Conservation (phyloP, 2,797 vertebrate genomes). For the Eidolon dupreanum region DNA sequence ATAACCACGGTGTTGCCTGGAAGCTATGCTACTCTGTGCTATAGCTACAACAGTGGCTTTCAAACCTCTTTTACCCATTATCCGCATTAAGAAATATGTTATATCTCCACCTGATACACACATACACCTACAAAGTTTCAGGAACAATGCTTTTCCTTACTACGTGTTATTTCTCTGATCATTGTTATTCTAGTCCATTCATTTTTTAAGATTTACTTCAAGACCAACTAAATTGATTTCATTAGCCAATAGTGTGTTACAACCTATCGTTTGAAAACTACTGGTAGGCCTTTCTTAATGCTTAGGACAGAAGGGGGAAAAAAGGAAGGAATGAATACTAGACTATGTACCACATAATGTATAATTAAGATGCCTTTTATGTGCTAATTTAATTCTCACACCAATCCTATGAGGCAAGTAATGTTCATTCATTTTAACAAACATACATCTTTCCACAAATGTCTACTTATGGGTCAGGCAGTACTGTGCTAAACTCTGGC, state of each 20-base stretch:
- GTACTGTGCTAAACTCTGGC: not conserved
- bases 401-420: not conserved
- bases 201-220: slow-evolving; percentile 21
- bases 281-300: not conserved
- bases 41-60: not conserved
- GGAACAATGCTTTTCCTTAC: not conserved
- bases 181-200: slow-evolving; percentile 17
- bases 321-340: not conserved
- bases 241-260: not conserved
- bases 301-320: not conserved
- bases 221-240: slow-evolving; percentile 30
- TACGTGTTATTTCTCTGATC: slow-evolving; percentile 12
- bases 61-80: slow-evolving; percentile 16
- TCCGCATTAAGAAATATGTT: slow-evolving; percentile 2
- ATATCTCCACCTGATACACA: not conserved
- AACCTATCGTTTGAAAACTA: slow-evolving; percentile 1
- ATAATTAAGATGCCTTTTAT: slow-evolving; percentile 5
- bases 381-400: not conserved
- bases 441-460: slow-evolving; percentile 29
- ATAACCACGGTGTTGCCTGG: not conserved
- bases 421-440: slow-evolving; percentile 42
- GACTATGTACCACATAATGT: not conserved
- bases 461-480: not conserved
- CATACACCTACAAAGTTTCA: not conserved
- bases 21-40: not conserved